phyloP scores from a whole-genome alignment of 2,113 vertebrate species.

The Nicator chloris region DNA sequence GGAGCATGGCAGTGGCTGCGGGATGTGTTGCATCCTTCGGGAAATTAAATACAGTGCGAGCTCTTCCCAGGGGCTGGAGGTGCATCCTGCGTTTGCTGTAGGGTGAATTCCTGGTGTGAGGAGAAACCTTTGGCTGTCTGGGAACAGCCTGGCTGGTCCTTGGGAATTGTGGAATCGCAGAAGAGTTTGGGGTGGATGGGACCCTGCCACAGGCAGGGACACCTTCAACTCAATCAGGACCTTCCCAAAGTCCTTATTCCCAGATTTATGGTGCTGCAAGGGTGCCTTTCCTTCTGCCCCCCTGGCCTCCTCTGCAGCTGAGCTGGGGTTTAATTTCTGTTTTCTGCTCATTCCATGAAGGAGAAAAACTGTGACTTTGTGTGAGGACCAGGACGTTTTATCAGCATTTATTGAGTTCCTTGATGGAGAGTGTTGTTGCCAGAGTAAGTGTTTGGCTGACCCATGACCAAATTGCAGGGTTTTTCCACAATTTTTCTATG shows the following conservation, averaged over 20 bases:
- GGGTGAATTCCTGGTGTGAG: background rate
- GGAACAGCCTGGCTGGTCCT: background rate
- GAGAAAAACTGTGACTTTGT: background rate
- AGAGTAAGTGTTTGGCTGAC: background rate
- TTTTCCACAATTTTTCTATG: background rate
- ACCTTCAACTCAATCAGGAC: background rate
- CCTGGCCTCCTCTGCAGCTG: background rate
- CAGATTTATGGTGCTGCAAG: background rate
- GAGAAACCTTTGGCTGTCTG: background rate
- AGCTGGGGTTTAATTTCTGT: background rate
- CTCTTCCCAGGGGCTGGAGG: background rate
- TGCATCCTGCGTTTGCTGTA: rapidly evolving
- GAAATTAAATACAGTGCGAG: background rate
- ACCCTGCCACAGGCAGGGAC: background rate
- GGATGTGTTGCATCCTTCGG: background rate
- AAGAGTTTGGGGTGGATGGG: background rate
- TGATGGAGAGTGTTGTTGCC: background rate
- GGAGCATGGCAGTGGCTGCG: background rate
- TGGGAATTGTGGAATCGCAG: background rate
- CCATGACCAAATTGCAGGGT: background rate
- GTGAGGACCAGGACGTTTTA: background rate
- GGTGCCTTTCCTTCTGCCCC: background rate
- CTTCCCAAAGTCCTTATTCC: background rate
- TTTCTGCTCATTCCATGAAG: background rate
- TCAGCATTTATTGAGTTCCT: background rate